These are phyloP conservation scores for Lateolabrax maculatus DNA, from an alignment of 2,797 vertebrate species.

Conservation along the genomic window DNA sequence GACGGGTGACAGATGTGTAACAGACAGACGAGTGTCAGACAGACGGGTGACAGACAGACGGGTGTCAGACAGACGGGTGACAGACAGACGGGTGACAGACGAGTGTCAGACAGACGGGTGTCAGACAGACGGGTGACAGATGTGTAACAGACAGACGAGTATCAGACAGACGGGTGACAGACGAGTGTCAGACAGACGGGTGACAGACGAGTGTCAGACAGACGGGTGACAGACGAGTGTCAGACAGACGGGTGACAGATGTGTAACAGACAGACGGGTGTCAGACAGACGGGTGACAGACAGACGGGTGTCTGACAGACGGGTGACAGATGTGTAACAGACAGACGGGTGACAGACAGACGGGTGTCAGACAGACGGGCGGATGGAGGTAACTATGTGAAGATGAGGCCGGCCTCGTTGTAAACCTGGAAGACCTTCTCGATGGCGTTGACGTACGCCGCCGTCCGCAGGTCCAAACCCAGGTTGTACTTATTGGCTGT, in stretches of 20 bases:
- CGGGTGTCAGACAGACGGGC: slow-evolving; percentile 4
- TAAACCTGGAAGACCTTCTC: slow-evolving; percentile 99
- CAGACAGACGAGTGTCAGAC: background rate
- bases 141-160: too few species aligned
- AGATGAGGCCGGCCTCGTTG: slow-evolving; percentile 93
- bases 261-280: background rate
- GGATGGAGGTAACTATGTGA: slow-evolving; percentile 72
- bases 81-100: background rate
- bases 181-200: background rate
- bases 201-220: background rate
- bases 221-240: background rate
- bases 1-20: background rate
- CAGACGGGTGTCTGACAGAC: background rate
- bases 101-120: background rate
- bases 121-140: too few species aligned
- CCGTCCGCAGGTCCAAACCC: slow-evolving; percentile 95
- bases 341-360: slow-evolving; percentile 6
- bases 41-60: background rate
- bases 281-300: background rate
- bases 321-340: background rate
- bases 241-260: background rate
- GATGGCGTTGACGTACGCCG: slow-evolving; percentile 97
- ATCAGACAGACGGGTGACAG: background rate
- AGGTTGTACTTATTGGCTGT: slow-evolving; percentile 96
- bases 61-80: background rate